Evolutionary conservation across 2,797 vertebrate genomes (phyloP).

Genomic region (Euphonia xanthogaster): DNA sequence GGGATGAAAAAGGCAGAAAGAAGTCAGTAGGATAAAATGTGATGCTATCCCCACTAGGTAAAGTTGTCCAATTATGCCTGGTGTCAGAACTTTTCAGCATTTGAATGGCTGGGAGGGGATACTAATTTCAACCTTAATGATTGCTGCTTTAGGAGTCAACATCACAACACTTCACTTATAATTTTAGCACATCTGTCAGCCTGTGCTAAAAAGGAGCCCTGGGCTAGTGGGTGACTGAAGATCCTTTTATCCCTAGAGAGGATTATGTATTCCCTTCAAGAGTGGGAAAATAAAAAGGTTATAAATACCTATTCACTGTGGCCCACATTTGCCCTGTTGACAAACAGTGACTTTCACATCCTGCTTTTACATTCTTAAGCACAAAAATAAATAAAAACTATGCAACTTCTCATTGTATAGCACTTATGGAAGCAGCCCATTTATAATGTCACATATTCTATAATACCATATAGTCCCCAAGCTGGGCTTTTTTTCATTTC

Average conservation of each 20-base stretch:
- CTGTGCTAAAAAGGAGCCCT: conserved; percentile 61
- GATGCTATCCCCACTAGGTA: conserved; percentile 56
- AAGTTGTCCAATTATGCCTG: conserved; percentile 64
- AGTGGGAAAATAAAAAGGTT: conserved; percentile 41
- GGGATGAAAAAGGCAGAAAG: conserved; percentile 46
- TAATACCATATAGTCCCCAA: conserved; percentile 64
- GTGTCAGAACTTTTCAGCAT: conserved; percentile 65
- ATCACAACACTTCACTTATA: conserved; percentile 65
- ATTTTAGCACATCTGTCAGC: conserved; percentile 65
- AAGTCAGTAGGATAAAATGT: conserved; percentile 50
- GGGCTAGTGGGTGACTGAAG: conserved; percentile 61
- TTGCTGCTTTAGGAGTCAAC: conserved; percentile 66
- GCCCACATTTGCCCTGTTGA: background rate
- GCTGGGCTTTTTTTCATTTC: conserved; percentile 83
- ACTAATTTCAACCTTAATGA: conserved; percentile 71
- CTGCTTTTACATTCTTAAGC: conserved; percentile 46
- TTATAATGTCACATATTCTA: conserved; percentile 73
- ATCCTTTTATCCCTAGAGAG: conserved; percentile 57
- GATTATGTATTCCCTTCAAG: conserved; percentile 57
- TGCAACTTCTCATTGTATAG: conserved; percentile 71
- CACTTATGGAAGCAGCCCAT: conserved; percentile 71
- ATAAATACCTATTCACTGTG: conserved; percentile 38
- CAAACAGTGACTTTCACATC: conserved; percentile 28
- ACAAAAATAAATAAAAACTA: conserved; percentile 62
- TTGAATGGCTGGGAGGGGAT: conserved; percentile 64